These are phyloP conservation scores for crab-eating macaque (Macaca fascicularis) DNA, from an alignment of 2,113 vertebrate genomes.

Conservation along the genomic window DNA sequence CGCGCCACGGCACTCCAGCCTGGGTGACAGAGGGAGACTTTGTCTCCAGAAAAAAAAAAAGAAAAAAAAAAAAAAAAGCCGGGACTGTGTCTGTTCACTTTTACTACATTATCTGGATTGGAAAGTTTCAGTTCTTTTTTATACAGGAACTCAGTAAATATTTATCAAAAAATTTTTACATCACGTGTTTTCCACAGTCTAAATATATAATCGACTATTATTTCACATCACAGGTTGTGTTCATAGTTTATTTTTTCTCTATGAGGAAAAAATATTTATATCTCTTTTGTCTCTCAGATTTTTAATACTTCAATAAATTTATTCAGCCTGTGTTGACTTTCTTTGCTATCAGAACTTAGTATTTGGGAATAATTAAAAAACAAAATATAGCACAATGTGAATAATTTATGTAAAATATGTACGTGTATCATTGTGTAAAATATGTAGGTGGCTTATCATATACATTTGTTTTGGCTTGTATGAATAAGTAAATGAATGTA, in stretches of 20 bases:
- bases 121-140: neutral
- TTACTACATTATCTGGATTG: neutral
- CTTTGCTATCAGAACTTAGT: neutral
- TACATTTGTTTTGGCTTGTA: neutral
- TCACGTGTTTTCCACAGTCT: neutral
- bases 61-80: no score
- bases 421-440: neutral
- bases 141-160: neutral
- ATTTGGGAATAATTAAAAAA: neutral
- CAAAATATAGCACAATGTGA: neutral
- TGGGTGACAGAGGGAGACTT: no score
- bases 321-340: neutral
- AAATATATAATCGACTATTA: neutral
- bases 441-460: neutral
- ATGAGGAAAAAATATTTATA: neutral
- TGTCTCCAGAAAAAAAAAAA: no score
- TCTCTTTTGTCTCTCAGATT: neutral
- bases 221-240: neutral
- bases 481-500: neutral
- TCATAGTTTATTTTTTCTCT: neutral
- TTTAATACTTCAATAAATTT: neutral
- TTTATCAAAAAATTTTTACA: neutral
- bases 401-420: neutral
- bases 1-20: no score
- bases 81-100: neutral